phyloP scores from a whole-genome alignment of 1,140 invertebrate genomes.

The Ridgeia piscesae region DNA sequence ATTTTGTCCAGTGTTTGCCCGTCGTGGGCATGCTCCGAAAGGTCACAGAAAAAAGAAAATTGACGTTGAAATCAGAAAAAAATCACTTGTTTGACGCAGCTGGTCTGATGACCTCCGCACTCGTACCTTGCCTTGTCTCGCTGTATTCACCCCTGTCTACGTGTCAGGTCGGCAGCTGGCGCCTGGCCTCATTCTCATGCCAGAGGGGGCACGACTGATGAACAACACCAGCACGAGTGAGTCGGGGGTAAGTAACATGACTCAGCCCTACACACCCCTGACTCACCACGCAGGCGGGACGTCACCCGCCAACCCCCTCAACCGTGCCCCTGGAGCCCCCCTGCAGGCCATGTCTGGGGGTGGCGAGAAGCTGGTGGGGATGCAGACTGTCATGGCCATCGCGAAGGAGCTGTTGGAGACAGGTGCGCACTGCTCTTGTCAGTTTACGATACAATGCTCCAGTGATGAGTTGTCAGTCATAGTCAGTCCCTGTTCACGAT shows the following conservation, averaged over 20 bases:
- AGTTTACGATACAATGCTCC: too few relatives aligned
- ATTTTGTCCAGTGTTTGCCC: too few relatives aligned
- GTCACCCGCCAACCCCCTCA: slow-evolving; percentile 4
- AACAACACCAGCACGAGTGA: background rate
- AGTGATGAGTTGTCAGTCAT: too few relatives aligned
- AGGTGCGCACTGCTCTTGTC: too few relatives aligned
- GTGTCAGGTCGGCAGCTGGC: slow-evolving; percentile 68
- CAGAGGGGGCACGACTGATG: slow-evolving; percentile 47
- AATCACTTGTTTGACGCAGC: too few relatives aligned
- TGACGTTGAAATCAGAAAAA: too few relatives aligned
- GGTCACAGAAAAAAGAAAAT: too few relatives aligned
- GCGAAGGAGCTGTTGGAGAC: slow-evolving; percentile 61
- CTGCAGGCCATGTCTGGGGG: slow-evolving; percentile 22
- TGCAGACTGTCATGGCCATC: slow-evolving; percentile 59
- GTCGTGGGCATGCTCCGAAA: too few relatives aligned
- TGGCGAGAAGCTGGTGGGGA: slow-evolving; percentile 19
- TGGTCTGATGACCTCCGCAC: too few relatives aligned
- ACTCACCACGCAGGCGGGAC: background rate
- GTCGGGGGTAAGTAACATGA: background rate
- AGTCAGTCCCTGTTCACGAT: too few relatives aligned
- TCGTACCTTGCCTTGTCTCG: too few relatives aligned
- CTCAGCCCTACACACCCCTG: background rate
- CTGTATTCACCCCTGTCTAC: background rate
- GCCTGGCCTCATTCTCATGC: slow-evolving; percentile 75
- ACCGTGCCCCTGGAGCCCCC: background rate